Evolutionary conservation across 2,888 invertebrate species (phyloP), one percentile per base, ranked within the genome.

Genomic region (Patella pellucida): DNA sequence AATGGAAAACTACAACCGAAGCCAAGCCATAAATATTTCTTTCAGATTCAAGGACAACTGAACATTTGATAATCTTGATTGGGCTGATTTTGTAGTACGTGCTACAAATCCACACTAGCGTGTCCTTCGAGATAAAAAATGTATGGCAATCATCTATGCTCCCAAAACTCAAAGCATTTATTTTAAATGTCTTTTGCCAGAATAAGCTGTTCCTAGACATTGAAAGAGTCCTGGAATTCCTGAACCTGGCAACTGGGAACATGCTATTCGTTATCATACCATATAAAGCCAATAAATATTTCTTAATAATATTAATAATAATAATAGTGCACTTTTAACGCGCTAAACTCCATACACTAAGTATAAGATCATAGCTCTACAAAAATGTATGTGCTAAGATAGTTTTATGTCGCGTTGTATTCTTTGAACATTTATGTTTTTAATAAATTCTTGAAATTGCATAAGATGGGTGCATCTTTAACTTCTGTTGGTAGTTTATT

Each of bases 201-300:
- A 78, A 50, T 16, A 74, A n/a, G 73, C 74, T 12, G 23, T 72
- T n/a, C 76, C 78, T 54, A 68, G 78, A 72, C 54, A 73, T 70
- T 72, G 74, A 15, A 78, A 73, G 7, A 19, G 23, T 51, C 70
- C 76, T 19, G 76, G 78, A 31, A 76, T 78, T 23, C 27, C 76
- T 23, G 15, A 71, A 27, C 76, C 76, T 62, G 62, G 62, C 19
- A 19, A 19, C 19, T 62, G 56, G 19, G 56, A 19, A 19, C 16
- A n/a, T 54, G 54, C n/a, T 54, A n/a, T n/a, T 54, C 5, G 0
- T 54, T 54, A 16, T 54, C 15, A 54, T 4, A n/a, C 19, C n/a
- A 27, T 27, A 1, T 27, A 27, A 7, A 3, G 12, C 14, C 19
- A 14, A 14, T 3, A 15, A 19, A 56, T 11, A n/a, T 56, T 16